Evolutionary conservation across 2,113 vertebrate species (phyloP), one percentile per base, ranked within the genome.

Genomic region (Sinocyclocheilus maitianheensis): DNA sequence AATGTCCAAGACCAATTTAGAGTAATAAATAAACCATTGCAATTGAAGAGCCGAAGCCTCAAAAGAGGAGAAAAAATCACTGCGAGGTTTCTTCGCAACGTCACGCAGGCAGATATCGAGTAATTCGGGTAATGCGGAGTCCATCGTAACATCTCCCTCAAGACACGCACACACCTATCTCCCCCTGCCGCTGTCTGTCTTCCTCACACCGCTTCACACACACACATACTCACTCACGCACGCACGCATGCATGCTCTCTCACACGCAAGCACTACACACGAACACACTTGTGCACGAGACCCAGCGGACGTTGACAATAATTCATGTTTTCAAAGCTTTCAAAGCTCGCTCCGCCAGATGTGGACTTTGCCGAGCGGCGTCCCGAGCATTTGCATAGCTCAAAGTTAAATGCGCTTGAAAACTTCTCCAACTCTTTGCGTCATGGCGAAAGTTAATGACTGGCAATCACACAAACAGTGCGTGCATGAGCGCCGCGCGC

Each of bases 81-180:
- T 82, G 62, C 58, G 83, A 84, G 84, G 84, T 86, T 87, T 69
- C 84, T 77, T 84, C 74, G 67, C 72, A 84, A 87, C 86, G 80
- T 87, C 88, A 86, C 88, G 86, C 86, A 87, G 82, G 75, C 82
- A 87, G 78, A 84, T 85, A 88, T 87, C 87, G 86, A 88, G 89
- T 90, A 89, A 88, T 86, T 87, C 88, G 90, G 89, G 89, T 89
- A 90, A 90, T 88, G 87, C 88, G 85, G 89, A 90, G 85, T 87
- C 82, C 84, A 90, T 86, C 83, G 77, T 82, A 87, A 85, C 80
- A 81, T 86, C 86, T 89, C 76, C 81, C 89, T 86, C 84, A 86
- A 92, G 89, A 94, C 91, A 85, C 92, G 86, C 91, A 86, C 89
- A 86, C 90, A 85, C 88, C 83, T 74, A 53, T 74, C 80, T 83